Evolutionary conservation across 2,888 invertebrate species (phyloP), one percentile per base, ranked within the genome.

Genomic region (Aquatica leii): DNA sequence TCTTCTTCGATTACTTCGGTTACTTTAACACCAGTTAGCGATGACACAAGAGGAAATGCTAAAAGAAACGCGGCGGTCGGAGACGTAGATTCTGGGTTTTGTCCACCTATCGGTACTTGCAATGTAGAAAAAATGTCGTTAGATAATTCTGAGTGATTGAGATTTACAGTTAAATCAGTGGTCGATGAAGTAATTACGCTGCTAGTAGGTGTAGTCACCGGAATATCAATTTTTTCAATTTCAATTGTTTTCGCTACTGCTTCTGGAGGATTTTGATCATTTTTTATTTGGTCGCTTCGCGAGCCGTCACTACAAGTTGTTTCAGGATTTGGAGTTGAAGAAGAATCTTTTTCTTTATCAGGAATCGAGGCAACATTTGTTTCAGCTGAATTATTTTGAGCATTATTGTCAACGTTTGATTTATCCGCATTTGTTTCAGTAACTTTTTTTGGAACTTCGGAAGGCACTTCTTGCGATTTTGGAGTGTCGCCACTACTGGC

Each of bases 11-110:
- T 77, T 0, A 84, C 85, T 72, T 85, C 85, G 0, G 84, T 82
- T 12, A 81, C 81, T 76, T 83, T 84, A 49, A 85, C 84, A 5
- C 84, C 86, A 67, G 85, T 85, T 6, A 85, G 74, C 2, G 86
- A 85, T 0, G 87, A 90, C 0, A 92, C 92, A 50, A 91, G 79
- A 0, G 92, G 92, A 74, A 91, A 92, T 1, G 91, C 89, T 82
- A 90, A 85, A 9, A 92, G 81, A 76, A 91, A 91, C 1, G 92
- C 92, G 11, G 91, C 92, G 1, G 91, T 91, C 3, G 92, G 91
- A 1, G 91, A 91, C 53, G 87, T 86, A 0, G 87, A 86, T 73
- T 87, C 86, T 1, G 86, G 84, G 78, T 86, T 84, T 72, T 85
- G 83, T 14, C 84, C 83, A 61, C 84, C 84, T 11, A 80, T 67